Percentiles rank a stretch among this genome's conserved stretches.
phyloP scores from a whole-genome alignment of 2,797 vertebrate species.

The Hipposideros larvatus region DNA sequence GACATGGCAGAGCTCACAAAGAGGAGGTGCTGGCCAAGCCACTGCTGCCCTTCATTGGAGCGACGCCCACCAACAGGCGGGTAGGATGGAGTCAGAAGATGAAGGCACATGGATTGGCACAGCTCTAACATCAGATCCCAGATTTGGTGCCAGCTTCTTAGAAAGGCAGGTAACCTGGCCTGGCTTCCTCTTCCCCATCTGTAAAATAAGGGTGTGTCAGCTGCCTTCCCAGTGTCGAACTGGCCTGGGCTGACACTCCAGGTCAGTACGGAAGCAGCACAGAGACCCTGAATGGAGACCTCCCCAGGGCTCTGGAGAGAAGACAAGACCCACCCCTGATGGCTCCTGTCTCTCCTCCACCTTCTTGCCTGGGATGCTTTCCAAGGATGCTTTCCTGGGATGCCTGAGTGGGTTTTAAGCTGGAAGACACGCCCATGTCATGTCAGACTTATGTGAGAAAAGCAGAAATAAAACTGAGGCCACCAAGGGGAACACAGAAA shows the following conservation, averaged over 20 bases:
- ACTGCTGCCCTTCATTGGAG: not conserved
- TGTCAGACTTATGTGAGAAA: not conserved
- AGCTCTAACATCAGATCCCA: not conserved
- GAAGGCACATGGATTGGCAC: accelerated
- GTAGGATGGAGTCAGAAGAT: not conserved
- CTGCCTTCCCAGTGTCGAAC: not conserved
- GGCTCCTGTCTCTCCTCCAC: not conserved
- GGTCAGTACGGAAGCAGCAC: not conserved
- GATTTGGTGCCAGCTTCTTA: not conserved
- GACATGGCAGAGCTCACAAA: not conserved
- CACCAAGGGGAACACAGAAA: not conserved
- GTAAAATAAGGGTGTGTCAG: not conserved
- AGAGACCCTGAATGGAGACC: not conserved
- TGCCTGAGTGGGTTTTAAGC: not conserved
- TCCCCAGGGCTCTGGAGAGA: not conserved
- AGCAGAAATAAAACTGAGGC: not conserved
- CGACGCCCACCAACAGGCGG: accelerated
- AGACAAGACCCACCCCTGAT: not conserved
- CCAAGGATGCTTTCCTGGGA: not conserved
- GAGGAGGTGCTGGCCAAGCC: not conserved
- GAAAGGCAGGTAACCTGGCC: not conserved
- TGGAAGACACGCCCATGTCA: not conserved
- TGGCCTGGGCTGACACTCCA: not conserved
- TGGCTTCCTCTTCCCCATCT: not conserved
- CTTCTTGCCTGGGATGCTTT: not conserved